These are phyloP conservation scores for Cryptocephalus primarius DNA, from an alignment of 2,888 invertebrate genomes.

Conservation along the genomic window DNA sequence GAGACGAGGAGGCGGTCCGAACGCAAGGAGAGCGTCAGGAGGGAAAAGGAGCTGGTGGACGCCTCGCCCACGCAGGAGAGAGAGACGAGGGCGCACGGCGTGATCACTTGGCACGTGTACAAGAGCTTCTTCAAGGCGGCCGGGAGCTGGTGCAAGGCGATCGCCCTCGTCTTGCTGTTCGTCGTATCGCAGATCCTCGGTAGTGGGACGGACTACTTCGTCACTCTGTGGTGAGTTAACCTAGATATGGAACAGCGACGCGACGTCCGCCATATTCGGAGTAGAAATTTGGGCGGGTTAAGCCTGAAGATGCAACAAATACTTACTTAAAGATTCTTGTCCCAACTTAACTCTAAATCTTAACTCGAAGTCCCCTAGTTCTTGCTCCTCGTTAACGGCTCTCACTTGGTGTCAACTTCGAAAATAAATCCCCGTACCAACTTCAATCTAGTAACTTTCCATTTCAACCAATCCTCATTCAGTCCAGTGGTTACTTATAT, in stretches of 20 bases:
- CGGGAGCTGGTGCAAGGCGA: conserved; percentile 44
- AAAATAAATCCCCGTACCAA: too few species aligned
- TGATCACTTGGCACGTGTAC: conserved; percentile 43
- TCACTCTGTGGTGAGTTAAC: conserved; percentile 56
- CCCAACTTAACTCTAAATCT: too few species aligned
- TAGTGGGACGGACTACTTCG: conserved; percentile 69
- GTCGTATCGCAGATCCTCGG: conserved; percentile 37
- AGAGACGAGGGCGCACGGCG: conserved; percentile 52
- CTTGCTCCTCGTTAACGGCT: too few species aligned
- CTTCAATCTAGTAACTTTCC: too few species aligned
- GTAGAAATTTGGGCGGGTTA: too few species aligned
- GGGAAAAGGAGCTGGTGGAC: conserved; percentile 2
- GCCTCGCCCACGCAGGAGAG: conserved; percentile 33
- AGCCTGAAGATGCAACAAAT: too few species aligned
- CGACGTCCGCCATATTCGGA: not conserved
- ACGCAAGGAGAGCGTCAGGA: conserved; percentile 4
- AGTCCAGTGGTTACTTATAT: too few species aligned
- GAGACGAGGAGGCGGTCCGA: conserved; percentile 39
- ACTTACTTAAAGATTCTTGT: too few species aligned
- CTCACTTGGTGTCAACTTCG: too few species aligned
- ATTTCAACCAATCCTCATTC: too few species aligned
- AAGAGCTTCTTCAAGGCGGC: conserved; percentile 59
- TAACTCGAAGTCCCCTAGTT: too few species aligned
- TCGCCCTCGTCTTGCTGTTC: conserved; percentile 41
- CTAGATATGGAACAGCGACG: not conserved